Conservation (phyloP, 2,113 vertebrate species). For the Merops nubicus region DNA sequence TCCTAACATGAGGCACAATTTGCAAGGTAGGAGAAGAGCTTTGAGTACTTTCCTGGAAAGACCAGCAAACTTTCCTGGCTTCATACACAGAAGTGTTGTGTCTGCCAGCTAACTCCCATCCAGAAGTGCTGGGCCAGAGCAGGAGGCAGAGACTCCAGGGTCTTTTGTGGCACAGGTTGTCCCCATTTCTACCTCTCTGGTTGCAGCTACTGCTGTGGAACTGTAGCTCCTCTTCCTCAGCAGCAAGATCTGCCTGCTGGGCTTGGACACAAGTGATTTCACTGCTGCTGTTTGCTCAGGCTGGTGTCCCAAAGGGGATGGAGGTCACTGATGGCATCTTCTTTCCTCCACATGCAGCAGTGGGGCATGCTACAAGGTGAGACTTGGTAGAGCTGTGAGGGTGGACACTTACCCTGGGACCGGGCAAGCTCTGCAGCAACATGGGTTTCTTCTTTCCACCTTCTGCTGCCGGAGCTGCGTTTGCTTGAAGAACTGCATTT, state of each 20-base stretch:
- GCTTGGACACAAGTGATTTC: background rate
- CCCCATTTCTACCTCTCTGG: background rate
- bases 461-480: background rate
- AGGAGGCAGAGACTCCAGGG: background rate
- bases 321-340: background rate
- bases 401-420: background rate
- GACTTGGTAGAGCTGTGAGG: rapidly evolving
- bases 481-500: background rate
- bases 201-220: background rate
- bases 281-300: background rate
- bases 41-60: background rate
- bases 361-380: background rate
- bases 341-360: rapidly evolving
- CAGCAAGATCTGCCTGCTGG: background rate
- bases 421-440: background rate
- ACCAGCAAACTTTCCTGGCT: background rate
- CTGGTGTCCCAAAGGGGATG: background rate
- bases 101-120: background rate
- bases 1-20: background rate
- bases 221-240: background rate
- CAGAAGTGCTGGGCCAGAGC: background rate
- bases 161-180: background rate
- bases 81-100: background rate
- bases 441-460: background rate
- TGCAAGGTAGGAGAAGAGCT: background rate